Conservation (phyloP, 2,888 invertebrate genomes). For the Hypomecis atomaria region DNA sequence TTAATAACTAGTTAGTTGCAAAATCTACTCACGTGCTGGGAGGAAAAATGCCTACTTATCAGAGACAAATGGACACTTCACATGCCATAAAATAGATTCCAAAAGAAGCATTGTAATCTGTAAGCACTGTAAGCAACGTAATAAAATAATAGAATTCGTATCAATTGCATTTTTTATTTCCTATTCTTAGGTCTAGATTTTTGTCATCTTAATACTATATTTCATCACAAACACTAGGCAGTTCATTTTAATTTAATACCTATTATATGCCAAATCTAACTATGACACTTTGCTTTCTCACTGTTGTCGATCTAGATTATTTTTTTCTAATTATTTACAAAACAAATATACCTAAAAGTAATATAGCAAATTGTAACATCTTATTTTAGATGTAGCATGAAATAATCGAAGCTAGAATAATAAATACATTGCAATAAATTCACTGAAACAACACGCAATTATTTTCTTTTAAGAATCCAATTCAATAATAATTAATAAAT, state of each 20-base stretch:
- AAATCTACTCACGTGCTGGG: no score
- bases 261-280: no score
- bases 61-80: background rate
- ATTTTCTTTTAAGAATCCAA: background rate
- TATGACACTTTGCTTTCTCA: slow-evolving; percentile 19
- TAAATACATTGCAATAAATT: background rate
- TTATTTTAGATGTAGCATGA: no score
- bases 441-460: background rate
- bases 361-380: no score
- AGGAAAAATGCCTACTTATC: no score
- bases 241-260: slow-evolving; percentile 21
- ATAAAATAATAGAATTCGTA: slow-evolving; percentile 6
- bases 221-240: slow-evolving; percentile 35
- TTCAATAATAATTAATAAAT: background rate
- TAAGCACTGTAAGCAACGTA: background rate
- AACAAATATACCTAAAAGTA: no score
- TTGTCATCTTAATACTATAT: slow-evolving; percentile 23
- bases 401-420: no score
- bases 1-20: no score
- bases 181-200: slow-evolving; percentile 10
- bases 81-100: background rate
- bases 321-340: no score
- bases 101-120: no score
- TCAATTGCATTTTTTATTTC: slow-evolving; percentile 18
- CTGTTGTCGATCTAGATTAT: background rate